Conservation (phyloP, 2,113 vertebrate species). For the Agelaius phoeniceus region DNA sequence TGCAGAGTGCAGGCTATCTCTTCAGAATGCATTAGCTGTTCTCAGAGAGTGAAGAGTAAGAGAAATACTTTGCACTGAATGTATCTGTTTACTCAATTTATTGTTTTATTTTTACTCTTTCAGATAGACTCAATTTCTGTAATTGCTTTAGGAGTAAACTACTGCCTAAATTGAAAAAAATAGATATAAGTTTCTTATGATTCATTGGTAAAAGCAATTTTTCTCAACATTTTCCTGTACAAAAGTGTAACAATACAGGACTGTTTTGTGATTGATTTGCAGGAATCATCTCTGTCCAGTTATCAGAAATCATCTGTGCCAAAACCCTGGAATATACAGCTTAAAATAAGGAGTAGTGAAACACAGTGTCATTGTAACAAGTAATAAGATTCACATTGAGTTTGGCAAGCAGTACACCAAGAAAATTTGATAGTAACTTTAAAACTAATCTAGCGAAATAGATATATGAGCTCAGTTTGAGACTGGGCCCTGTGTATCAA, state of each 20-base stretch:
- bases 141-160: slow-evolving; percentile 3
- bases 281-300: background rate
- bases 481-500: background rate
- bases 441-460: background rate
- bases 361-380: background rate
- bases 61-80: background rate
- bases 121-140: background rate
- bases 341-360: background rate
- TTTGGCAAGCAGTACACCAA: background rate
- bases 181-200: background rate
- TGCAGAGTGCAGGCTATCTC: background rate
- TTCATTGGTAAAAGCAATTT: background rate
- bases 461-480: background rate
- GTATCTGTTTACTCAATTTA: background rate
- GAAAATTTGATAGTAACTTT: background rate
- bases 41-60: background rate
- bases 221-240: background rate
- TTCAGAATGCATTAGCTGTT: background rate
- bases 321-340: background rate
- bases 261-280: background rate
- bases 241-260: background rate
- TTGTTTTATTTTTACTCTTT: background rate
- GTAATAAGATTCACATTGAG: background rate
- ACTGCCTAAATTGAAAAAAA: background rate
- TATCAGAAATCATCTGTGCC: background rate